Conservation (phyloP, 2,888 invertebrate genomes). For the Craniophora ligustri region DNA sequence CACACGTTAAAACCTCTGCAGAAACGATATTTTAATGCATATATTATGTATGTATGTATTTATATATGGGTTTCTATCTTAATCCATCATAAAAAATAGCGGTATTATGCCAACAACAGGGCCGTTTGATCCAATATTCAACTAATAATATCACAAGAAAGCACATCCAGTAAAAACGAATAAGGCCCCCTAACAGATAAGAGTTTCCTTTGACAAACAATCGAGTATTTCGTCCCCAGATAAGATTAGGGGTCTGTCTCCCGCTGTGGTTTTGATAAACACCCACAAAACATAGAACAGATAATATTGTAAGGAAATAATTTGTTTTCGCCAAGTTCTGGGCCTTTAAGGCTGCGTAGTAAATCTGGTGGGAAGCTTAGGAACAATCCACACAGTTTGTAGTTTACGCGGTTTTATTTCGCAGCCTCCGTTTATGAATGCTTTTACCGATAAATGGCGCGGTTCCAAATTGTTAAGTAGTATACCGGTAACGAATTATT, state of each 20-base stretch:
- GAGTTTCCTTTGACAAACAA: constrained; percentile 55
- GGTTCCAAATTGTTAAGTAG: too few relatives aligned
- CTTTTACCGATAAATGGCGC: too few relatives aligned
- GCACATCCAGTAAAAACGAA: constrained; percentile 44
- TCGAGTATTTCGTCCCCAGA: constrained; percentile 46
- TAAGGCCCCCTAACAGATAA: constrained; percentile 40
- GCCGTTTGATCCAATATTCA: constrained; percentile 27
- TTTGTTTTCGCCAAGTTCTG: constrained; percentile 47
- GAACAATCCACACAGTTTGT: background rate
- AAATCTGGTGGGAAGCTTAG: constrained; percentile 16
- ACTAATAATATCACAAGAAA: constrained; percentile 17
- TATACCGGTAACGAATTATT: too few relatives aligned
- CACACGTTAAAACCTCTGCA: too few relatives aligned
- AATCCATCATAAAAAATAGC: too few relatives aligned
- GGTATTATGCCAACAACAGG: constrained; percentile 30
- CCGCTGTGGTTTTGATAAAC: constrained; percentile 56
- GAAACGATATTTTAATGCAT: too few relatives aligned
- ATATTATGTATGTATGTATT: too few relatives aligned
- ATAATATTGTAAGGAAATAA: constrained; percentile 51
- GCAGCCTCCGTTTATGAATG: background rate
- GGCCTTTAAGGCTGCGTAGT: constrained; percentile 19
- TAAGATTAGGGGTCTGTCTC: constrained; percentile 51
- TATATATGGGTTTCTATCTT: too few relatives aligned
- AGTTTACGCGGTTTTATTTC: background rate
- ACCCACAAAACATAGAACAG: constrained; percentile 43